These are phyloP conservation scores for Harpegnathos saltator DNA, from an alignment of 1,140 invertebrate species.

Conservation along the genomic window DNA sequence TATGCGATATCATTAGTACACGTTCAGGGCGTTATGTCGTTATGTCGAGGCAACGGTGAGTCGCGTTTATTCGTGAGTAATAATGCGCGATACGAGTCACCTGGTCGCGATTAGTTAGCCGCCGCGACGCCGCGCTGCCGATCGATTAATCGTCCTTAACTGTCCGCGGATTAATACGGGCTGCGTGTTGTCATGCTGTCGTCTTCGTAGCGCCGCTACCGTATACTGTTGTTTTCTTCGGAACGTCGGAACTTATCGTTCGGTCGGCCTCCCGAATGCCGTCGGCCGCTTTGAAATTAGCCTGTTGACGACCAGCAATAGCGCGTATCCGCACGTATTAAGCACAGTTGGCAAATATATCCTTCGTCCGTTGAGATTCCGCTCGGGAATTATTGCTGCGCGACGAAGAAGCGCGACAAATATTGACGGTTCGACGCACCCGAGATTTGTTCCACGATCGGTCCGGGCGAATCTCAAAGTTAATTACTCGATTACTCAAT, in stretches of 20 bases:
- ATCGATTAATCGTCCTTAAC: constrained; percentile 44
- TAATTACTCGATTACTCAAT: no score
- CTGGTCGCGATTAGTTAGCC: constrained; percentile 42
- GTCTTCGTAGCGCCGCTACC: not conserved
- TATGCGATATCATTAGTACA: constrained; percentile 39
- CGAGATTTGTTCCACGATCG: constrained; percentile 13
- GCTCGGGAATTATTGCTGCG: not conserved
- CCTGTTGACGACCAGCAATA: no score
- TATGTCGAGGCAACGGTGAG: constrained; percentile 9
- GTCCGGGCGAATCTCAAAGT: constrained; percentile 53
- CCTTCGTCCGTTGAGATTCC: constrained; percentile 12
- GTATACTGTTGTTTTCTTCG: no score
- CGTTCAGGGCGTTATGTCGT: not conserved
- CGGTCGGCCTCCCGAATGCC: no score
- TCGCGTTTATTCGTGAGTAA: constrained; percentile 49
- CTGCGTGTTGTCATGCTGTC: not conserved
- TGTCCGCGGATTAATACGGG: constrained; percentile 34
- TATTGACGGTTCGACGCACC: constrained; percentile 38
- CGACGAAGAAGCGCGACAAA: constrained; percentile 24
- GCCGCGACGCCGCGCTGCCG: not conserved
- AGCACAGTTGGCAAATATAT: not conserved
- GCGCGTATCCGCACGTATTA: no score
- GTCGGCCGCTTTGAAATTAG: not conserved
- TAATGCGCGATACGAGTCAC: constrained; percentile 50
- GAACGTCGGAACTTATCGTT: no score